A percentile compares a stretch with the other conserved stretches of the same genome.
Evolutionary conservation across 1,140 invertebrate species (phyloP).

Genomic region (Melanaphis sacchari): DNA sequence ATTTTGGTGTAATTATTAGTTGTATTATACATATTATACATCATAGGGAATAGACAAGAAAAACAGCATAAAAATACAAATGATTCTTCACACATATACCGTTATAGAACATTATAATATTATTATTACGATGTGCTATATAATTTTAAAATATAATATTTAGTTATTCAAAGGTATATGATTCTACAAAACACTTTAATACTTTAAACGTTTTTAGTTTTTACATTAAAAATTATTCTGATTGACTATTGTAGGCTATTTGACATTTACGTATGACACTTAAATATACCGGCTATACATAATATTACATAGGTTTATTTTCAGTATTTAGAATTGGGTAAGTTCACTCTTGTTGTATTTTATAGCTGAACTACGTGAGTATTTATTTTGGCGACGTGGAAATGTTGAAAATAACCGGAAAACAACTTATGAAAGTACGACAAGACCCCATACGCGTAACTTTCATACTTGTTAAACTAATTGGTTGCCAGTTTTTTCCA

Average conservation of each 20-base stretch:
- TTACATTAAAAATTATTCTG: not conserved
- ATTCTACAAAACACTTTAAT: not conserved
- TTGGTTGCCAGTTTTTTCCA: not conserved
- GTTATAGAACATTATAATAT: not conserved
- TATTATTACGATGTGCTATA: not conserved
- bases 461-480: not conserved
- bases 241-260: not conserved
- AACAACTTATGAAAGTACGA: constrained; percentile 9
- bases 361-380: not conserved
- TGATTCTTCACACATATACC: not conserved
- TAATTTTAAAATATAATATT: not conserved
- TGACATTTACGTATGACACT: not conserved
- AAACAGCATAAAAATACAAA: not conserved
- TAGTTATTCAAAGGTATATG: not conserved
- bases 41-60: not conserved
- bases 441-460: not conserved
- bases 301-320: not conserved
- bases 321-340: not conserved
- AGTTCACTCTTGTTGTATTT: not conserved
- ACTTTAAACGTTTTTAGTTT: not conserved
- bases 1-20: too few species aligned
- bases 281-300: not conserved
- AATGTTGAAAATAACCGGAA: not conserved
- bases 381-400: constrained; percentile 6
- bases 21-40: not conserved